Conservation (phyloP, 37 sponge, comb jelly and placozoan species). For the Theonella swinhoei region DNA sequence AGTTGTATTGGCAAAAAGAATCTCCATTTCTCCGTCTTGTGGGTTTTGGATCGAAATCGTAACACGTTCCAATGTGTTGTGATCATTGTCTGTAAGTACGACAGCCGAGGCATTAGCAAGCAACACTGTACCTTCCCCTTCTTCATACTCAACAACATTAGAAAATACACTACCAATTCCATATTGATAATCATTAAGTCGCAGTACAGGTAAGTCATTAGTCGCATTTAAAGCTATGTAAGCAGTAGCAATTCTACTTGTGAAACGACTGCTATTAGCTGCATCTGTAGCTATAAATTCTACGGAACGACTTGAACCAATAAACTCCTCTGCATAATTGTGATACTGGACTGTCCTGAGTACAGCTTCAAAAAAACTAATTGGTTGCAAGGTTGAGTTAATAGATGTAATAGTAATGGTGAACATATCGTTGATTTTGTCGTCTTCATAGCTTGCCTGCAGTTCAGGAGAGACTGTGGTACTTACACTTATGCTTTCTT, state of each 20-base stretch:
- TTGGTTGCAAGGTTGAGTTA: constrained; percentile 22
- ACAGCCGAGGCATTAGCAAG: constrained; percentile 56
- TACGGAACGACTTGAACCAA: constrained; percentile 48
- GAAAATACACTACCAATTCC: constrained; percentile 28
- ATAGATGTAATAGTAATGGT: constrained; percentile 23
- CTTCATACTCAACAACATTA: constrained; percentile 68
- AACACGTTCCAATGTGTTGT: constrained; percentile 50
- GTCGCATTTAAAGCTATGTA: constrained; percentile 37
- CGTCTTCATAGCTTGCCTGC: background rate
- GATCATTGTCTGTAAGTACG: constrained; percentile 77
- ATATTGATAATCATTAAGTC: constrained; percentile 57
- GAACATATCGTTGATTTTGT: constrained; percentile 7
- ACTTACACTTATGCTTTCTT: constrained; percentile 65
- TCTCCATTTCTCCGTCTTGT: constrained; percentile 62
- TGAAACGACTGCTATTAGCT: constrained; percentile 53
- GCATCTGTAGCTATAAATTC: constrained; percentile 52
- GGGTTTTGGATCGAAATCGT: constrained; percentile 64
- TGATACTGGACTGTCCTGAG: constrained; percentile 78
- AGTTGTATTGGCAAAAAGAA: constrained; percentile 32
- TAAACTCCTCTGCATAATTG: constrained; percentile 83
- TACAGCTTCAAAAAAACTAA: constrained; percentile 51
- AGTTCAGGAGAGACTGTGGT: constrained; percentile 1
- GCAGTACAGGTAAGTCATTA: constrained; percentile 81
- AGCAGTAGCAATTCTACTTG: constrained; percentile 54
- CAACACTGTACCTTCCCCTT: constrained; percentile 63